These are phyloP conservation scores for Lagocephalus sceleratus DNA, from an alignment of 2,797 vertebrate genomes.

Conservation along the genomic window DNA sequence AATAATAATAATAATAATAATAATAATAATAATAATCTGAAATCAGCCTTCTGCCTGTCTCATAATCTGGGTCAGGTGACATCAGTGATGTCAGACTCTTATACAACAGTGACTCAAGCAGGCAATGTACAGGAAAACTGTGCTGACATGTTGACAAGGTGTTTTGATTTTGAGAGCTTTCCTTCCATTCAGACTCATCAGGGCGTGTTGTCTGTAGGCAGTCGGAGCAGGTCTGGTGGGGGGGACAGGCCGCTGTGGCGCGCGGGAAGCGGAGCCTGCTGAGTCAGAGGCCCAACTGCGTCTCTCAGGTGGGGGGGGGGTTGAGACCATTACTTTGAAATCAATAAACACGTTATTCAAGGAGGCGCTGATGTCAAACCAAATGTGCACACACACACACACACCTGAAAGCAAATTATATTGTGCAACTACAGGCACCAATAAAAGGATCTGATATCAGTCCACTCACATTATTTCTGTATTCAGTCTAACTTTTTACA, in stretches of 20 bases:
- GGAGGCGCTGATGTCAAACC: too few species aligned
- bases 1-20: too few species aligned
- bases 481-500: too few species aligned
- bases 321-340: too few species aligned
- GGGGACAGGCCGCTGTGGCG: slow-evolving; percentile 9
- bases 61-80: slow-evolving; percentile 37
- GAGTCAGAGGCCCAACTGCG: background rate
- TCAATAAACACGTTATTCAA: too few species aligned
- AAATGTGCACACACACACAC: too few species aligned
- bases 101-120: slow-evolving; percentile 38
- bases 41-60: slow-evolving; percentile 45
- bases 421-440: too few species aligned
- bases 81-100: slow-evolving; percentile 20
- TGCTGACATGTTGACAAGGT: slow-evolving; percentile 16
- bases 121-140: slow-evolving; percentile 20
- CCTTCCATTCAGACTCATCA: background rate
- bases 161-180: slow-evolving; percentile 15
- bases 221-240: slow-evolving; percentile 13
- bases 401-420: too few species aligned
- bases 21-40: too few species aligned
- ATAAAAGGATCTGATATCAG: too few species aligned
- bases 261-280: background rate
- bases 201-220: background rate
- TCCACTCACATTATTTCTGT: too few species aligned
- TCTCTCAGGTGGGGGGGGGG: too few species aligned